Evolutionary conservation across 2,113 vertebrate species (phyloP).

Genomic region (Ranitomeya variabilis): DNA sequence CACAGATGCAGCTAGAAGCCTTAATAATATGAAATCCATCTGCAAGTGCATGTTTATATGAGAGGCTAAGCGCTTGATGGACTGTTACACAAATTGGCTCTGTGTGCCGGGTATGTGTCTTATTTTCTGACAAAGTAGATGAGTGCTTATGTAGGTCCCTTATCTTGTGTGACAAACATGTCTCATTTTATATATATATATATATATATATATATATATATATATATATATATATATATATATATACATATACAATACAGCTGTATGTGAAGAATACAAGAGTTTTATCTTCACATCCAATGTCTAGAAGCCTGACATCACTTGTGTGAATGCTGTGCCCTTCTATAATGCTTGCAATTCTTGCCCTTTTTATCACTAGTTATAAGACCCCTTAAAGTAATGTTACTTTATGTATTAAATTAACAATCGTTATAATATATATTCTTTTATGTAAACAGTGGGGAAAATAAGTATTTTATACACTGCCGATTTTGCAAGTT

Average conservation of each 20-base stretch:
- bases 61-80: constrained; percentile 28
- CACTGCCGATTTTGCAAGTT: too few species aligned
- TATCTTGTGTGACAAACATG: constrained; percentile 31
- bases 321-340: not conserved
- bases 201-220: not conserved
- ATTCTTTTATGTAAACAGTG: too few species aligned
- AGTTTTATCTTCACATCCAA: not conserved
- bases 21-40: constrained; percentile 39
- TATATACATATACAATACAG: not conserved
- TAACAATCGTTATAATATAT: not conserved
- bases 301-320: not conserved
- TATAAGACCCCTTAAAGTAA: not conserved
- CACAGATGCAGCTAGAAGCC: constrained; percentile 11
- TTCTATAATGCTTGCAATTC: not conserved
- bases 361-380: not conserved
- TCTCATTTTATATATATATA: not conserved
- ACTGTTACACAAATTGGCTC: constrained; percentile 27
- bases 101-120: constrained; percentile 23
- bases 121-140: constrained; percentile 13
- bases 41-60: constrained; percentile 36
- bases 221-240: not conserved
- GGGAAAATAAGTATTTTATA: too few species aligned
- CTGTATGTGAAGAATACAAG: constrained; percentile 1
- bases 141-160: not conserved
- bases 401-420: not conserved